Evolutionary conservation across 2,888 invertebrate genomes (phyloP), one percentile per base, ranked within the genome.

Genomic region (Herminia tarsipennalis): DNA sequence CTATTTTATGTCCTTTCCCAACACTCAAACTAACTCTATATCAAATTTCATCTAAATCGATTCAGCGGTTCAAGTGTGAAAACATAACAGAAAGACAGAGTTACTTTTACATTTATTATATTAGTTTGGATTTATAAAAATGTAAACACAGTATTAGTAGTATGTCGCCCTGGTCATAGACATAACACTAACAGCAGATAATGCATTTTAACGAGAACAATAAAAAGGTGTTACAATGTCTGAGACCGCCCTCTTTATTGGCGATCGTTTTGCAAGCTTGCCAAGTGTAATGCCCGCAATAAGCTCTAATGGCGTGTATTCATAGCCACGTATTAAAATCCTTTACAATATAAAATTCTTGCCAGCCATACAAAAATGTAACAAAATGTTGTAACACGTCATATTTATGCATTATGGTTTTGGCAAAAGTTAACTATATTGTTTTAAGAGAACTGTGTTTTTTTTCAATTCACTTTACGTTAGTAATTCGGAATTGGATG

Each of bases 191-290:
- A 73, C 63, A 53, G 55, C 16, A 40, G 56, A 59, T 69, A 71
- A 76, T 73, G 66, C 62, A 64, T 65, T 73, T 70, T 73, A 62
- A 74, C 50, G 62, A 51, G 39, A 12, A 53, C 55, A 65, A 66
- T 73, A 73, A 76, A 71, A 71, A 70, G 66, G 73, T 73, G 70
- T 66, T 61, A 66, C 70, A 71, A 56, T 65, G 64, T 69, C 66
- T 70, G 54, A 55, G 49, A 49, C 49, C 41, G 50, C 51, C 55
- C 48, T 22, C 60, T 72, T 68, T 74, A 76, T 63, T 60, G 67
- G 57, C 32, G 56, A 72, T 70, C 62, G 64, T 66, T 76, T 61
- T 63, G 65, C 58, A 49, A 67, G 66, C 64, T 65, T 61, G 63
- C 71, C 59, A 70, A 72, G 63, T 66, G 54, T 70, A 58, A 63